A percentile compares a stretch with the other conserved stretches of the same genome.
These are phyloP conservation scores for Semnopithecus entellus DNA, from an alignment of 2,113 vertebrate genomes.

Conservation along the genomic window DNA sequence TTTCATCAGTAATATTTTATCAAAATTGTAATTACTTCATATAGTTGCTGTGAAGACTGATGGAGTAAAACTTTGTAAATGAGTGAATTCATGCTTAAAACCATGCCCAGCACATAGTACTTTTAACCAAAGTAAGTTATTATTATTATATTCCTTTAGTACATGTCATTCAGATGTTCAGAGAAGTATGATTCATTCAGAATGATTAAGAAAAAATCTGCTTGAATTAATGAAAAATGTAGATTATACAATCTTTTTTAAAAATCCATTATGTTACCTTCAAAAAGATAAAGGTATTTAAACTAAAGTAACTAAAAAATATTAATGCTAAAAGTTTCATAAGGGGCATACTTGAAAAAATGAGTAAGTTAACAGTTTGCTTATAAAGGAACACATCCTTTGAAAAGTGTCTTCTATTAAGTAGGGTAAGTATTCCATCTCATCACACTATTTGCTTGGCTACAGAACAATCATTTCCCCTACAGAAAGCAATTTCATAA, in stretches of 20 bases:
- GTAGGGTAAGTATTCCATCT: not conserved
- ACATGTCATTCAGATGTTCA: not conserved
- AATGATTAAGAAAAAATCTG: conserved; percentile 30
- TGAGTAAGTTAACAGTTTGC: not conserved
- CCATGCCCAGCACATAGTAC: not conserved
- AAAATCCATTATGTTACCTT: not conserved
- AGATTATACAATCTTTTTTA: not conserved
- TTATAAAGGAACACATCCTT: conserved; percentile 16
- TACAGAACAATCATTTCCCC: not conserved
- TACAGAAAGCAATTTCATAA: conserved; percentile 31
- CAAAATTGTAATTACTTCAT: not conserved
- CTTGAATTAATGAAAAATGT: conserved; percentile 20
- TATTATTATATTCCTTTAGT: not conserved
- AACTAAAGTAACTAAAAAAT: not conserved
- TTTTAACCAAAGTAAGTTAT: not conserved
- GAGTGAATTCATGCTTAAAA: conserved; percentile 7
- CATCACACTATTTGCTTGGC: not conserved
- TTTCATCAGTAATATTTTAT: not conserved
- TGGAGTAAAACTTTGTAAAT: not conserved
- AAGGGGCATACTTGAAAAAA: conserved; percentile 12
- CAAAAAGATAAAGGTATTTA: conserved; percentile 19
- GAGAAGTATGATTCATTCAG: not conserved
- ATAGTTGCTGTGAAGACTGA: not conserved
- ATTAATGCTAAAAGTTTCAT: not conserved
- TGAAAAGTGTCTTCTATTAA: conserved; percentile 42